phyloP scores from a whole-genome alignment of 2,113 vertebrate genomes.

The Miniopterus natalensis region DNA sequence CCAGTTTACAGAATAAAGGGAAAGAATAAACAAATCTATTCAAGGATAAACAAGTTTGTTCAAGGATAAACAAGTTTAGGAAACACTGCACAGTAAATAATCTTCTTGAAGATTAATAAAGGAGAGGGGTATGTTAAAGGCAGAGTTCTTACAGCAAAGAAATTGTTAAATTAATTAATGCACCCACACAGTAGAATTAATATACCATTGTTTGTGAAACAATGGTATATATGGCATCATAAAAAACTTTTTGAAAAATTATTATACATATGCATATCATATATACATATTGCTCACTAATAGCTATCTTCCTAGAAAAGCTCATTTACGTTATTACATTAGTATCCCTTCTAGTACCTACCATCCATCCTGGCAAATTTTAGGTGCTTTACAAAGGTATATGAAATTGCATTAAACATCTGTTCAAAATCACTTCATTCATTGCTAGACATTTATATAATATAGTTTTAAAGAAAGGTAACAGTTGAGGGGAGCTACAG shows the following conservation, averaged over 20 bases:
- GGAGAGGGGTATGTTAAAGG: background rate
- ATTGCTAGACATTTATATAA: conserved; percentile 68
- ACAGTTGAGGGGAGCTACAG: conserved; percentile 38
- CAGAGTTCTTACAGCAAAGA: conserved; percentile 16
- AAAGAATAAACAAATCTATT: background rate
- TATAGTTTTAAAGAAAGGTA: conserved; percentile 55
- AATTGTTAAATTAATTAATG: conserved; percentile 40
- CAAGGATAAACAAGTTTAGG: background rate
- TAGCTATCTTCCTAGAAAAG: background rate
- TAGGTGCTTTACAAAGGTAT: conserved; percentile 59
- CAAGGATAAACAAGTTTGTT: conserved; percentile 20
- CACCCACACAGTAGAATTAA: background rate
- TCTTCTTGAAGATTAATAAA: conserved; percentile 1
- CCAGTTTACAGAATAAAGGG: background rate
- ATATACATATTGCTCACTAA: background rate
- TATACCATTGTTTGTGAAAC: background rate
- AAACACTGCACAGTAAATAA: background rate
- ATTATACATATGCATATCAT: background rate
- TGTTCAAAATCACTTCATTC: conserved; percentile 67
- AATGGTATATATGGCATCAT: background rate
- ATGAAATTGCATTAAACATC: conserved; percentile 31
- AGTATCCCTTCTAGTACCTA: background rate
- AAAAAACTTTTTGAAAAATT: background rate
- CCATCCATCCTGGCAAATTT: background rate
- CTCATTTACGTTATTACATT: background rate